phyloP scores from a whole-genome alignment of 2,888 invertebrate species.

The Periphyllus acericola region DNA sequence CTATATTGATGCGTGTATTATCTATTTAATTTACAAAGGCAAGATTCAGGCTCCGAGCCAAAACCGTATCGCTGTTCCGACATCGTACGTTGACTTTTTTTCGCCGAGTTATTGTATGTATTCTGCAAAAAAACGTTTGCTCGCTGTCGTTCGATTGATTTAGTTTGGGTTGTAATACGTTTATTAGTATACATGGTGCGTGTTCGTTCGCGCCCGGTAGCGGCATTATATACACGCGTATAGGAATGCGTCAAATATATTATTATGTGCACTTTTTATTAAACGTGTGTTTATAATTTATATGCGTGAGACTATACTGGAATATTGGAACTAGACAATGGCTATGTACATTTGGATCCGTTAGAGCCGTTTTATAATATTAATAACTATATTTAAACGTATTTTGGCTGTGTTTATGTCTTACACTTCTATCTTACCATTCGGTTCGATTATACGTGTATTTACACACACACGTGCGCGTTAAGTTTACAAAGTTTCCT shows the following conservation, averaged over 20 bases:
- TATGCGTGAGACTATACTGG: neutral
- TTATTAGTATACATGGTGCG: constrained; percentile 5
- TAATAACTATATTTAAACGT: neutral
- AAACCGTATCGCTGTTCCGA: neutral
- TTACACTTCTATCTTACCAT: too few relatives aligned
- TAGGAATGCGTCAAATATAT: constrained; percentile 31
- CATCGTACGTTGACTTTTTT: neutral
- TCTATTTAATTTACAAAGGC: neutral
- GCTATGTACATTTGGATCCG: neutral
- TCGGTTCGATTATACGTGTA: too few relatives aligned
- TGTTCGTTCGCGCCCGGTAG: too few relatives aligned
- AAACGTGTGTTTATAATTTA: neutral
- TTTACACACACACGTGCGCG: too few relatives aligned
- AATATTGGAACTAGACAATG: neutral
- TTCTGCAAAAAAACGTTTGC: neutral
- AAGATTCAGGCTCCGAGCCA: neutral
- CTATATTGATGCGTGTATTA: too few relatives aligned
- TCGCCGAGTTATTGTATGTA: neutral
- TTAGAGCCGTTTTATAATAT: neutral
- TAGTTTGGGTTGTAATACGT: neutral
- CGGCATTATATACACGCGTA: too few relatives aligned
- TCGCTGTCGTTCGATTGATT: neutral
- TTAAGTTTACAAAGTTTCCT: too few relatives aligned
- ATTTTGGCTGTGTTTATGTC: neutral
- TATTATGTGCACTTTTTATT: neutral